Percentiles rank a stretch among this genome's conserved stretches.
phyloP scores from a whole-genome alignment of 92 coral and sea anemone genomes.

The Epizoanthus fatuus region DNA sequence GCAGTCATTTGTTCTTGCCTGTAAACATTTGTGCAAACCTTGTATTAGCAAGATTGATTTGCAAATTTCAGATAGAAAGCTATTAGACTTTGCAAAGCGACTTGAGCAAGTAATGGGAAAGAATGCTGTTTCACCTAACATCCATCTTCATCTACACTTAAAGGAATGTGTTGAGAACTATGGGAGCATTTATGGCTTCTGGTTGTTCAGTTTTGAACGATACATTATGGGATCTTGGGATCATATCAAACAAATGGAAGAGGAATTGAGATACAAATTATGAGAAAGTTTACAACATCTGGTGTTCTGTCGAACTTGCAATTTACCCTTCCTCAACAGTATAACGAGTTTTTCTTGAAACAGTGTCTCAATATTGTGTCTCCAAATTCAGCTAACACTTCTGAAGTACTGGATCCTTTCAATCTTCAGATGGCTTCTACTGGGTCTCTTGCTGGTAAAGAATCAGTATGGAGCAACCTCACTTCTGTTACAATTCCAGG shows the following conservation, averaged over 20 bases:
- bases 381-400: neutral
- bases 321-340: conserved; percentile 12
- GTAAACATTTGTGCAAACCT: conserved; percentile 30
- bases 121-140: conserved; percentile 13
- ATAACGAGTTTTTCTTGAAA: conserved; percentile 10
- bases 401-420: neutral
- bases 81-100: conserved; percentile 27
- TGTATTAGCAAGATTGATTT: conserved; percentile 23
- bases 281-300: conserved; percentile 19
- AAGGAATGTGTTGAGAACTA: conserved; percentile 22
- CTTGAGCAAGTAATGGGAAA: conserved; percentile 3
- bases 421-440: conserved; percentile 12
- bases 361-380: conserved; percentile 1
- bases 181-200: conserved; percentile 28
- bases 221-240: conserved; percentile 23
- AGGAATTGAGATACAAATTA: conserved; percentile 24
- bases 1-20: conserved; percentile 41
- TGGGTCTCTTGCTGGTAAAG: conserved; percentile 29
- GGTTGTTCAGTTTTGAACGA: conserved; percentile 18
- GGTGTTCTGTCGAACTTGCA: conserved; percentile 35
- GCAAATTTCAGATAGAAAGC: neutral
- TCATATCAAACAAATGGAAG: conserved; percentile 22
- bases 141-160: conserved; percentile 38
- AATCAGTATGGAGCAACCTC: conserved; percentile 31
- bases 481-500: neutral